Evolutionary conservation across 1,140 invertebrate species (phyloP).

Genomic region (Tribolium madens): DNA sequence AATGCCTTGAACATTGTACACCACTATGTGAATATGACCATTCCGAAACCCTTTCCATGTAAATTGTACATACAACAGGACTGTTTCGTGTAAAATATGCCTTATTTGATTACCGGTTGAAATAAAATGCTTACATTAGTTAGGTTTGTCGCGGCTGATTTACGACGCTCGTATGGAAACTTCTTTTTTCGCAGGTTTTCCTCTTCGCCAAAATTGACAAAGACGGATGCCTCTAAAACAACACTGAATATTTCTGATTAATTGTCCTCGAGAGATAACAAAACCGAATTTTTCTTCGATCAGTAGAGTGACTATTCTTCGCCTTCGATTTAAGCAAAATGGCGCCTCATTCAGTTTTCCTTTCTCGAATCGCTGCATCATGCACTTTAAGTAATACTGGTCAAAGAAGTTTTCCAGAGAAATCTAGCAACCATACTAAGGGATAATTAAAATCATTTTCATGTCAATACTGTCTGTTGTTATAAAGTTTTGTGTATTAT

Average conservation of each 20-base stretch:
- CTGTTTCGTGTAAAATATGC: constrained; percentile 17
- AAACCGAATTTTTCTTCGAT: neutral
- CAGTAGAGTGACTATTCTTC: neutral
- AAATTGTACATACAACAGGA: constrained; percentile 16
- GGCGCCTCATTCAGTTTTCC: neutral
- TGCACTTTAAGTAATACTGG: neutral
- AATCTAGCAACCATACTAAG: neutral
- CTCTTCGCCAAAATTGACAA: neutral
- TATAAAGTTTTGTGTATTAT: neutral
- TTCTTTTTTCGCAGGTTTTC: neutral
- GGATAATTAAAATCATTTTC: neutral
- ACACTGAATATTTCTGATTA: neutral
- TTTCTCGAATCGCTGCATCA: constrained; percentile 13
- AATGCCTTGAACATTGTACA: too few relatives aligned
- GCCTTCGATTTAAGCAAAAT: neutral
- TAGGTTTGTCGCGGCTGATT: neutral
- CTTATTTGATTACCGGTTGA: constrained; percentile 24
- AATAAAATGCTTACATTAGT: constrained; percentile 20
- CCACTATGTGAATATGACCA: constrained; percentile 29
- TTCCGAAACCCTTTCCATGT: constrained; percentile 36
- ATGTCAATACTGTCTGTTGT: neutral
- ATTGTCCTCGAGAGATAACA: neutral
- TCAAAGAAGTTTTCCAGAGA: neutral
- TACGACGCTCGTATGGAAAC: neutral
- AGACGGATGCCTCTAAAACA: neutral